phyloP scores from a whole-genome alignment of 2,797 vertebrate species.

The Merluccius polli region DNA sequence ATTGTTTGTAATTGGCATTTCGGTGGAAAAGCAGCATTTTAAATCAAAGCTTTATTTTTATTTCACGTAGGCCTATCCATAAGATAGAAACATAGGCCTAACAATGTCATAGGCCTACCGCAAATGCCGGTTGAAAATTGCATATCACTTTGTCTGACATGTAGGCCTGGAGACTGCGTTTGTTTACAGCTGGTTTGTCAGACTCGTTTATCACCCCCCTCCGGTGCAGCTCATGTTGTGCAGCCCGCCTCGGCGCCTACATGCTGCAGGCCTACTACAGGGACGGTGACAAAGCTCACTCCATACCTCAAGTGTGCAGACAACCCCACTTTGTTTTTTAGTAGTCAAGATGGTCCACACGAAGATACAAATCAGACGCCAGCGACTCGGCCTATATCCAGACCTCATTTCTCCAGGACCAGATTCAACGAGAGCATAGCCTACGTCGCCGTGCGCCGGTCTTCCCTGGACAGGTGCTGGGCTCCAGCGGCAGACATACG shows the following conservation, averaged over 20 bases:
- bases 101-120: neutral
- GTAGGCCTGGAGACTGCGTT: slow-evolving; percentile 47
- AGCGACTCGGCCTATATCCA: neutral
- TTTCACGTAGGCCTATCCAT: neutral
- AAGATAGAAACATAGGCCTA: neutral
- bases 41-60: neutral
- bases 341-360: neutral
- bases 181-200: slow-evolving; percentile 44
- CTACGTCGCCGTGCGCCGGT: no score
- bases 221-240: neutral
- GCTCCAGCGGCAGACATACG: no score
- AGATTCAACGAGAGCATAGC: neutral
- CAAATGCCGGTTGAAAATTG: slow-evolving; percentile 12
- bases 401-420: neutral
- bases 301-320: neutral
- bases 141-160: slow-evolving; percentile 47
- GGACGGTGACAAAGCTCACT: neutral
- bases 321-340: neutral
- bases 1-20: neutral
- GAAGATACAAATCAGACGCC: neutral
- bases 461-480: no score
- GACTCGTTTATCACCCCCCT: neutral
- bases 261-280: neutral
- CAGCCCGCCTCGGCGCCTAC: neutral
- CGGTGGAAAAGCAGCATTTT: neutral